Conservation (phyloP, 2,113 vertebrate genomes). For the Fulmarus glacialis region DNA sequence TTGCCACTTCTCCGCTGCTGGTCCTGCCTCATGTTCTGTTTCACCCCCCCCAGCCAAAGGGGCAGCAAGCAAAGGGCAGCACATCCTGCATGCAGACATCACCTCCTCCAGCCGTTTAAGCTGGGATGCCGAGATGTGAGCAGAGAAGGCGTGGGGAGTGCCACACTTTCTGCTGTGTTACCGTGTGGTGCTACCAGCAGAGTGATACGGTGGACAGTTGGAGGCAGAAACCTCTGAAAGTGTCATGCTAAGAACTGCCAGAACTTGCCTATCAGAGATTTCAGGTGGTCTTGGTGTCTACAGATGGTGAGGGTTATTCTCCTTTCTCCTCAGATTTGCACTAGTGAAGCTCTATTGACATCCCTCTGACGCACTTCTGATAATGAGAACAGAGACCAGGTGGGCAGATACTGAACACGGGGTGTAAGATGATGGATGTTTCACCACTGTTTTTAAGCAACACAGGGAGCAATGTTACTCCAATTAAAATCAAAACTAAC, state of each 20-base stretch:
- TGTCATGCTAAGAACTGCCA: background rate
- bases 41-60: rapidly evolving
- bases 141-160: background rate
- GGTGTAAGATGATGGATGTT: background rate
- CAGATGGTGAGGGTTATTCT: background rate
- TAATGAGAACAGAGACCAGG: background rate
- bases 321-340: background rate
- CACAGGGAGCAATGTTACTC: background rate
- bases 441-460: background rate
- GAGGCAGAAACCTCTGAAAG: background rate
- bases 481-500: background rate
- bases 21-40: background rate
- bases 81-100: background rate
- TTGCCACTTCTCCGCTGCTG: background rate
- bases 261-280: background rate
- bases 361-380: background rate
- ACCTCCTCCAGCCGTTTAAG: background rate
- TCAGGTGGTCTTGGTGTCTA: background rate
- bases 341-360: background rate
- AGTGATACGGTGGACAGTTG: rapidly evolving
- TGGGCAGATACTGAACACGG: background rate
- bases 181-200: rapidly evolving
- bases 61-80: background rate
- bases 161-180: background rate
- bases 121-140: background rate